Percentiles rank a stretch among this genome's conserved stretches.
phyloP scores from a whole-genome alignment of 2,113 vertebrate species.

The Serilophus lunatus region DNA sequence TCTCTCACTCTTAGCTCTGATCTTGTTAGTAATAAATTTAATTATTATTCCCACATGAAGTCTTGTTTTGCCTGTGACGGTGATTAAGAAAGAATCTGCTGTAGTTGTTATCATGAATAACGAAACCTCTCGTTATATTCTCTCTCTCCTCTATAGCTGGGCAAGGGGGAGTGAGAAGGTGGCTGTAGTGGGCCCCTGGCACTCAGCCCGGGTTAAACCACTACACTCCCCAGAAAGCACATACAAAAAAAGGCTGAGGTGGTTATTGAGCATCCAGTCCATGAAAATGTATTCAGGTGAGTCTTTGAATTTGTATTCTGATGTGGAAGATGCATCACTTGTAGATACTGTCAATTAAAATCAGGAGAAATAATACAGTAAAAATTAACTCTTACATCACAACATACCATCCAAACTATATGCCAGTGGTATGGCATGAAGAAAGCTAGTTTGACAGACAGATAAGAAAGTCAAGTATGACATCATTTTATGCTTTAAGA shows the following conservation, averaged over 20 bases:
- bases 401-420: neutral
- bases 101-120: no score
- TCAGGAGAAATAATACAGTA: neutral
- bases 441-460: neutral
- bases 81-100: no score
- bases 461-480: neutral
- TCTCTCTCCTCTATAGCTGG: no score
- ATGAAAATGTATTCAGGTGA: neutral
- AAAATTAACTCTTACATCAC: neutral
- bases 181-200: no score
- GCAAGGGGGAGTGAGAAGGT: no score
- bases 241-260: neutral
- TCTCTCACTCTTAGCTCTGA: no score
- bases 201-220: no score
- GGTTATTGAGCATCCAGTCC: neutral
- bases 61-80: no score
- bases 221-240: accelerated
- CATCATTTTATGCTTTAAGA: neutral
- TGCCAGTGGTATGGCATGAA: neutral
- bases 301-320: neutral
- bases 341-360: neutral
- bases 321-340: neutral
- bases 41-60: no score
- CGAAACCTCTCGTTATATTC: no score
- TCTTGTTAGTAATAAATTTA: no score